Conservation (phyloP, 2,113 vertebrate species). For the Carettochelys insculpta region DNA sequence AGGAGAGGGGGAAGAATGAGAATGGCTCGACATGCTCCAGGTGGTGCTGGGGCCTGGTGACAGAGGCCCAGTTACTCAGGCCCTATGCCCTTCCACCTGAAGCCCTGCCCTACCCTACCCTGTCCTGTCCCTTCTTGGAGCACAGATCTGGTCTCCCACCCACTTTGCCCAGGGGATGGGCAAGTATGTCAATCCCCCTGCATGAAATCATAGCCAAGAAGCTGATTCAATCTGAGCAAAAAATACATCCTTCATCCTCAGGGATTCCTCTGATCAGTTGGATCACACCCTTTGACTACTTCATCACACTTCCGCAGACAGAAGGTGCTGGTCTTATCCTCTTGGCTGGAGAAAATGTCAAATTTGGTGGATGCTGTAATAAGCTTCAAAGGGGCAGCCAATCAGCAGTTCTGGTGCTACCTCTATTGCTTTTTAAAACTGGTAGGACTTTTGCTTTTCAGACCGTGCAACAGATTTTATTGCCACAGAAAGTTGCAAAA, state of each 20-base stretch:
- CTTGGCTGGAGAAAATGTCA: rapidly evolving
- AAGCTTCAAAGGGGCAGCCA: background rate
- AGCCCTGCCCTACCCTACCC: too few species aligned
- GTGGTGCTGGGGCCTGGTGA: too few species aligned
- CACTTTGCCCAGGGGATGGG: too few species aligned
- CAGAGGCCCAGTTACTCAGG: too few species aligned
- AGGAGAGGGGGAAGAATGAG: too few species aligned
- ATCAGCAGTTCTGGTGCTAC: rapidly evolving
- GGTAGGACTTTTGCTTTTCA: rapidly evolving
- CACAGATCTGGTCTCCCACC: too few species aligned
- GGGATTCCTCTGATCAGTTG: background rate
- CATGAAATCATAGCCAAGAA: background rate
- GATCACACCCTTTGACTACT: background rate
- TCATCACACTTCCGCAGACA: rapidly evolving
- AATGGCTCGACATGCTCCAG: too few species aligned
- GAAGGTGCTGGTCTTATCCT: rapidly evolving
- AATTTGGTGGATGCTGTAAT: background rate
- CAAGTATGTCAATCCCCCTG: too few species aligned
- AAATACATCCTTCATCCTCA: background rate
- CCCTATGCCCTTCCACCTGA: too few species aligned
- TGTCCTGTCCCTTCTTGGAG: too few species aligned
- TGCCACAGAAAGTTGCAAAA: too few species aligned
- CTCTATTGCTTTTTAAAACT: background rate
- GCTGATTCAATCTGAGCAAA: background rate
- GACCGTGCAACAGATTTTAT: rapidly evolving